Evolutionary conservation across 2,888 invertebrate species (phyloP).

Genomic region (Drosophila affinis): DNA sequence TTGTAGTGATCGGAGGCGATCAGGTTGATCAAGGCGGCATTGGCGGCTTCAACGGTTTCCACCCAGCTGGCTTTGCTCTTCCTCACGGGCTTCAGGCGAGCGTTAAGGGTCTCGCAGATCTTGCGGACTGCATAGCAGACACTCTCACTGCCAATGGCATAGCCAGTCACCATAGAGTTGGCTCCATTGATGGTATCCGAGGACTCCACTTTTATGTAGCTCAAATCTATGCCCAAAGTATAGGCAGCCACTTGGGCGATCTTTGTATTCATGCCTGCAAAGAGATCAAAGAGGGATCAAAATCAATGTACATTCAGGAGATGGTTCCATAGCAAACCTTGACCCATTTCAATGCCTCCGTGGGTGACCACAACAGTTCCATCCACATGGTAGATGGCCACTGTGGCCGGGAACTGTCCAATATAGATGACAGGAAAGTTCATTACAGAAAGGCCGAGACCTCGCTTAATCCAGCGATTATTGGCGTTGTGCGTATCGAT

Average conservation of each 20-base stretch:
- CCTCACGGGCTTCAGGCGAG: constrained; percentile 86
- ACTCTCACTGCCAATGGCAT: constrained; percentile 89
- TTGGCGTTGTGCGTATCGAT: constrained; percentile 87
- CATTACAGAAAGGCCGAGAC: constrained; percentile 88
- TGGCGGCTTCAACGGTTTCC: constrained; percentile 74
- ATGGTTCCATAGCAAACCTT: constrained; percentile 85
- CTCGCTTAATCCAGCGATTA: constrained; percentile 92
- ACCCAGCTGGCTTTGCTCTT: constrained; percentile 85
- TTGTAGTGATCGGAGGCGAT: constrained; percentile 87
- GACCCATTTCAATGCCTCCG: constrained; percentile 91
- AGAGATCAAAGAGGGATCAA: no score
- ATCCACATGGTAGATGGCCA: constrained; percentile 89
- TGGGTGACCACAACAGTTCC: constrained; percentile 89
- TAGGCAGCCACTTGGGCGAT: constrained; percentile 90
- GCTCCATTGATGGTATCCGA: constrained; percentile 87
- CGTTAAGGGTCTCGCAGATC: constrained; percentile 87
- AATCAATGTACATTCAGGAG: no score
- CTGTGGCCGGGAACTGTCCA: constrained; percentile 86
- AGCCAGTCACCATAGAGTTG: constrained; percentile 88
- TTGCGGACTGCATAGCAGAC: constrained; percentile 86
- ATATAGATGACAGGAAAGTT: constrained; percentile 86
- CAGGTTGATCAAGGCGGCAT: constrained; percentile 84
- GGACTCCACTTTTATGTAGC: constrained; percentile 85
- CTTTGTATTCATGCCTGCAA: constrained; percentile 85
- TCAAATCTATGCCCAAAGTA: constrained; percentile 88